Percentiles rank a stretch among this genome's conserved stretches.
phyloP scores from a whole-genome alignment of 2,797 vertebrate genomes.

The Carapus acus region DNA sequence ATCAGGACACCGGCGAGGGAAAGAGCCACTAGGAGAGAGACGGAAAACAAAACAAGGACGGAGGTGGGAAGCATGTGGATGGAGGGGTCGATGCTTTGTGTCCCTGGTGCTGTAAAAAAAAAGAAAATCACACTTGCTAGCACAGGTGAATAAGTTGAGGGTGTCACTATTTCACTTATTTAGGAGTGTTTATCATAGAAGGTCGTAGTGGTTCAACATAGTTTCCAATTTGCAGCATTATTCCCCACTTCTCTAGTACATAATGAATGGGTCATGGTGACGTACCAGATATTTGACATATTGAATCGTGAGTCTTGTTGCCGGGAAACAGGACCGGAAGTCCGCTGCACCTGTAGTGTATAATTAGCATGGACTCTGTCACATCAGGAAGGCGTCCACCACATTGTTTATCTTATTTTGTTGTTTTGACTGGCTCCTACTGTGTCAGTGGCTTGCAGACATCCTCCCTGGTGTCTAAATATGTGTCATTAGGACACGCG shows the following conservation, averaged over 20 bases:
- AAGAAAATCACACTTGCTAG: no score
- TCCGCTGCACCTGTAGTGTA: constrained; percentile 53
- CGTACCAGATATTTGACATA: constrained; percentile 44
- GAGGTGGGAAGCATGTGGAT: constrained; percentile 14
- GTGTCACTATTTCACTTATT: no score
- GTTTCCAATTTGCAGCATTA: no score
- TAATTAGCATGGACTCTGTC: not conserved
- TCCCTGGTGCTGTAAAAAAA: constrained; percentile 25
- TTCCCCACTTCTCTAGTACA: no score
- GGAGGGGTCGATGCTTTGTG: rapidly evolving
- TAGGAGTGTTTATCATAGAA: no score
- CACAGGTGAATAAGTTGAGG: no score
- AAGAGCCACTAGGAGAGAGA: constrained; percentile 38
- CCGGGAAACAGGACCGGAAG: constrained; percentile 43
- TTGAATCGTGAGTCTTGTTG: constrained; percentile 57
- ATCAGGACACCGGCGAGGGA: constrained; percentile 18
- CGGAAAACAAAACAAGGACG: constrained; percentile 31
- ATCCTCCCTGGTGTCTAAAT: constrained; percentile 35
- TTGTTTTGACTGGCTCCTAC: constrained; percentile 44
- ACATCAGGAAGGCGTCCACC: not conserved
- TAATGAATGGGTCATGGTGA: not conserved
- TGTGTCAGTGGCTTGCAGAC: constrained; percentile 38
- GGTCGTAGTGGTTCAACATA: no score
- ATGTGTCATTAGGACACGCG: constrained; percentile 36
- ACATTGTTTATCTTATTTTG: no score